Evolutionary conservation across 2,797 vertebrate species (phyloP), one percentile per base, ranked within the genome.

Genomic region (Calcarius lapponicus): DNA sequence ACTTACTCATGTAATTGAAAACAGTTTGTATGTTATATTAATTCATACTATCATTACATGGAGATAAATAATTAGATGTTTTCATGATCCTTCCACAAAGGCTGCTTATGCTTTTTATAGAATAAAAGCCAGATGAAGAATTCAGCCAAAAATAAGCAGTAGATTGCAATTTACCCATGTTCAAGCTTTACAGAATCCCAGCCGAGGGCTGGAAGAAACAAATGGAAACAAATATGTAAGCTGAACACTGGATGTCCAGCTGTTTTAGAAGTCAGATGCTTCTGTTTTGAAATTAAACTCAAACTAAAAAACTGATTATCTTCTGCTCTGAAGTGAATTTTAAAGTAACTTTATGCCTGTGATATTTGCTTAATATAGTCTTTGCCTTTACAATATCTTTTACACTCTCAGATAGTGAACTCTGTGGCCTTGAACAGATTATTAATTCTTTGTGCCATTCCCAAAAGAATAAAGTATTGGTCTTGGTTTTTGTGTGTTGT

Each of bases 381-480:
- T 79, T 96, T 67, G 60, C 16, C 79, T 75, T 91, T 79, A 86
- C 56, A 60, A 38, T 76, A 88, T 57, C 67, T 95, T 96, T 74
- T 80, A 22, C 19, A 62, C 72, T 73, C 72, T 64, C 57, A 31
- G 65, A 64, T 72, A 65, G 67, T 65, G 64, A 95, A 73, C 54
- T 94, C 50, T 6, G 3, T 74, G 13, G 13, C 78, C 91, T 81
- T 78, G 57, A 97, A 91, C n/a, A 54, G 78, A 88, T 97, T 97
- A 88, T 95, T 96, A 96, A 72, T 32, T 93, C 97, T 78, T 54
- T 91, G 12, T 73, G 25, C 83, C 90, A 95, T 93, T 97, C 71
- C 42, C 76, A 88, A 53, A 95, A 95, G 66, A 96, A 92, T 78
- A 94, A 88, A 84, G 21, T 36, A n/a, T 40, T 93, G 80, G 40